Evolutionary conservation across 1,140 invertebrate genomes (phyloP).

Genomic region (Portunus trituberculatus): DNA sequence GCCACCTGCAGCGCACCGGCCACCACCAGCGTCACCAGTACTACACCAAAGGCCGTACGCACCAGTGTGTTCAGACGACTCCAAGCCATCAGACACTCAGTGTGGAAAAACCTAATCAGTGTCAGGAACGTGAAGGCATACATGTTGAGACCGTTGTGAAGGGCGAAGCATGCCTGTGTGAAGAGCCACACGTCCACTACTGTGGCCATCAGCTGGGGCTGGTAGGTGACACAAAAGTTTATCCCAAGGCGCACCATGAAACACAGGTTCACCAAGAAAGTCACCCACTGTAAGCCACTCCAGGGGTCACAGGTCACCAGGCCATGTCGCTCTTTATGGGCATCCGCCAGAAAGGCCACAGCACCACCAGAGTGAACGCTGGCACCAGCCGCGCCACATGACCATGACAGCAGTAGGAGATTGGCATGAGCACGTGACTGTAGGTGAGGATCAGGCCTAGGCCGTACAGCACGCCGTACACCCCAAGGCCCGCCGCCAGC

Average conservation of each 20-base stretch:
- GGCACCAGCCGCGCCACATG: neutral
- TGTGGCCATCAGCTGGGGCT: conserved; percentile 3
- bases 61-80: neutral
- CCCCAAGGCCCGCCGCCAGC: neutral
- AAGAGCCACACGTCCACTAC: conserved; percentile 50
- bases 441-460: neutral
- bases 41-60: neutral
- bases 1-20: neutral
- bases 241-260: conserved; percentile 30
- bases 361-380: neutral
- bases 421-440: neutral
- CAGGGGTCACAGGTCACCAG: neutral
- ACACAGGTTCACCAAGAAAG: neutral
- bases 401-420: neutral
- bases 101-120: neutral
- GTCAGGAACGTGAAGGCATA: conserved; percentile 1
- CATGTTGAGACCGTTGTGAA: neutral
- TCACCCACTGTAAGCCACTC: neutral
- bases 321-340: neutral
- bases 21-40: neutral
- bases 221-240: neutral
- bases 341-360: conserved; percentile 1
- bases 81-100: neutral
- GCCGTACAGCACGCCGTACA: neutral
- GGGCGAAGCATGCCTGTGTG: neutral